Percentiles rank a stretch among this genome's conserved stretches.
phyloP scores from a whole-genome alignment of 92 coral and sea anemone species.

The Umimayanthus kanabou region DNA sequence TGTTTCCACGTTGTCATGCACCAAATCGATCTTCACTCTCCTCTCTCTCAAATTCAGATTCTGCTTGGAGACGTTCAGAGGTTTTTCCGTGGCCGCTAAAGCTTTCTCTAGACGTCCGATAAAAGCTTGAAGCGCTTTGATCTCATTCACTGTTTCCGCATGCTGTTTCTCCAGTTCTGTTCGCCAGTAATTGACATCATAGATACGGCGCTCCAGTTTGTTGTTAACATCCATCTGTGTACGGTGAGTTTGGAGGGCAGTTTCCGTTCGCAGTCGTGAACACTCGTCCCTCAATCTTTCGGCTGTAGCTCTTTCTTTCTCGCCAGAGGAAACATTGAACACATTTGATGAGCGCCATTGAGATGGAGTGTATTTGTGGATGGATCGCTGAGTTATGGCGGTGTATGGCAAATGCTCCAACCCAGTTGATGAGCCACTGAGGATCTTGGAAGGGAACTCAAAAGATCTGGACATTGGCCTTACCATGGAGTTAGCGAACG shows the following conservation, averaged over 20 bases:
- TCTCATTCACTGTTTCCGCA: constrained; percentile 90
- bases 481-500: constrained; percentile 53
- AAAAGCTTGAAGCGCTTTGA: constrained; percentile 90
- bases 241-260: constrained; percentile 89
- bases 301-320: constrained; percentile 95
- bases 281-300: constrained; percentile 97
- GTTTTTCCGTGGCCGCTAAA: constrained; percentile 89
- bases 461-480: constrained; percentile 67
- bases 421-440: constrained; percentile 81
- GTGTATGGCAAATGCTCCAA: constrained; percentile 90
- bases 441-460: constrained; percentile 86
- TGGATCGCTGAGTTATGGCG: constrained; percentile 76
- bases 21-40: constrained; percentile 90
- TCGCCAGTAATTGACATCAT: constrained; percentile 89
- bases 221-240: constrained; percentile 97
- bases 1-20: constrained; percentile 89
- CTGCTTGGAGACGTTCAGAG: constrained; percentile 87
- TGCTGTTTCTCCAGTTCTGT: constrained; percentile 91
- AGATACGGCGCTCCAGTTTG: constrained; percentile 87
- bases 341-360: constrained; percentile 97
- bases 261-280: constrained; percentile 94
- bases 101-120: constrained; percentile 97
- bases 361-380: constrained; percentile 82
- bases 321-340: constrained; percentile 89
- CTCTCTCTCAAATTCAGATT: constrained; percentile 88